A percentile compares a stretch with the other conserved stretches of the same genome.
Conservation (phyloP, 2,797 vertebrate species). For the Chloroceryle amazona region DNA sequence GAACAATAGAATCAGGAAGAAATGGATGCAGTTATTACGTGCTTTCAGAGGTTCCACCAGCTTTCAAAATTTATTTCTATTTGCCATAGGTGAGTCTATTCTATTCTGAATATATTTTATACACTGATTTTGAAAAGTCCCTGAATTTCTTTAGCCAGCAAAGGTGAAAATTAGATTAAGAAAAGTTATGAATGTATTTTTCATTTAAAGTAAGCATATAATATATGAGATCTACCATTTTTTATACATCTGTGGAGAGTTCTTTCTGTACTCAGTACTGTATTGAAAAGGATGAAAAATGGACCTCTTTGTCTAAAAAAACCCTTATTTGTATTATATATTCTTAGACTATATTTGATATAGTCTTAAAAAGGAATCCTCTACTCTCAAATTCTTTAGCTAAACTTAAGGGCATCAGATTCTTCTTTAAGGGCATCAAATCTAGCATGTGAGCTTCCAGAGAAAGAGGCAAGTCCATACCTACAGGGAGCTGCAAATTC, state of each 20-base stretch:
- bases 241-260: background rate
- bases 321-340: background rate
- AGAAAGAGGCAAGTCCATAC: background rate
- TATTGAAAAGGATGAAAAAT: conserved; percentile 14
- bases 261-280: background rate
- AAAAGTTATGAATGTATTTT: background rate
- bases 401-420: background rate
- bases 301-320: background rate
- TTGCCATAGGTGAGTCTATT: background rate
- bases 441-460: background rate
- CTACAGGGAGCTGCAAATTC: background rate
- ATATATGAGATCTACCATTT: background rate
- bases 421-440: background rate
- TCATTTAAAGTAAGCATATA: background rate
- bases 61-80: background rate
- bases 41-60: background rate
- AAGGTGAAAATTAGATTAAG: conserved; percentile 9
- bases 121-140: background rate
- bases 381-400: background rate
- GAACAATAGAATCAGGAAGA: background rate
- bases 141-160: background rate
- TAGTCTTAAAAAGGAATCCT: background rate
- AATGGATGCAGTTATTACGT: background rate
- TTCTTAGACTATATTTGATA: background rate
- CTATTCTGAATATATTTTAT: background rate